These are phyloP conservation scores for Pampusana beccarii DNA, from an alignment of 2,113 vertebrate genomes.

Conservation along the genomic window DNA sequence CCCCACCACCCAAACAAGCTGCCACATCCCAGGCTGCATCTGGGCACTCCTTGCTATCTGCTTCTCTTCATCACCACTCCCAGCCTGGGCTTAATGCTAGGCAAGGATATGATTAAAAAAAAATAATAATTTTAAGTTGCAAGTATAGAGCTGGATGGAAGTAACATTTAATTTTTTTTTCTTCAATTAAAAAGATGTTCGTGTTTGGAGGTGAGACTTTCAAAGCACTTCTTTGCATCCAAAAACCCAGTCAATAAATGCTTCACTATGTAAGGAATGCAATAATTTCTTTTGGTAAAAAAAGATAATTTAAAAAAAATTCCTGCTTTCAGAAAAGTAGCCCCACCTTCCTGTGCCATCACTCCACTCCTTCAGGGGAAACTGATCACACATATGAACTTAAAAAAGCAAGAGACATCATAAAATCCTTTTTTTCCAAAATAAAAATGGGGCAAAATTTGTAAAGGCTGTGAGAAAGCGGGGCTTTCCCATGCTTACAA, in stretches of 20 bases:
- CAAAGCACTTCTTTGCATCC: not conserved
- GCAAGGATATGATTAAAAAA: not conserved
- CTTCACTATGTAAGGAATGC: not conserved
- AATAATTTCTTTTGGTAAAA: not conserved
- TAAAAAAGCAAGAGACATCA: not conserved
- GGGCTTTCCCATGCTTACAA: not conserved
- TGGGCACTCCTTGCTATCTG: not conserved
- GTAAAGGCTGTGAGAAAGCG: not conserved
- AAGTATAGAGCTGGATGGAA: not conserved
- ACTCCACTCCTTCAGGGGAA: not conserved
- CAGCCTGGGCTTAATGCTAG: not conserved
- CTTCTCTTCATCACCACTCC: not conserved
- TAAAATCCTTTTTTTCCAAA: not conserved
- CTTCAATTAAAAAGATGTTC: not conserved
- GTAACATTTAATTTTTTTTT: not conserved
- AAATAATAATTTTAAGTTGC: not conserved
- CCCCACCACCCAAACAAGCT: not conserved
- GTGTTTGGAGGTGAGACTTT: not conserved
- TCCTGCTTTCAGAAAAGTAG: not conserved
- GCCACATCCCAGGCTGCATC: not conserved
- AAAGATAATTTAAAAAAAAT: not conserved
- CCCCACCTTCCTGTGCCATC: not conserved
- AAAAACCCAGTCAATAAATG: not conserved
- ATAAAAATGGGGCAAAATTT: not conserved
- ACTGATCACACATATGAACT: not conserved